Base-by-base conservation (phyloP, 2,888 invertebrate species). In the Mylabris sibirica region DNA sequence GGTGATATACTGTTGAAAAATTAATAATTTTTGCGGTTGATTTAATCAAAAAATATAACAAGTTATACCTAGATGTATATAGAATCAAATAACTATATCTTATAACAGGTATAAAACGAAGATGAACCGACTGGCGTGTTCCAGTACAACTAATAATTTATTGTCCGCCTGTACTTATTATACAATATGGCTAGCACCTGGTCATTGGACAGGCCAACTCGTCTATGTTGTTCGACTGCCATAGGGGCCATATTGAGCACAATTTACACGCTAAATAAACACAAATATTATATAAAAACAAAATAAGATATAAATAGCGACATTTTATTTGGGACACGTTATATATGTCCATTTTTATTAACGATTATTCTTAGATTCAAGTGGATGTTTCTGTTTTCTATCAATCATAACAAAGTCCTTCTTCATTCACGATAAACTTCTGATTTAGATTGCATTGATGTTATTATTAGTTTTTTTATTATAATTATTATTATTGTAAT, bases 121-220 rank as follows among this genome's bases (percentile, higher is more conserved):
- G 74, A 73, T 71, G 72, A 70, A 72, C 72, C 75, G 75, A 72
- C 74, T 67, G 70, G 72, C 74, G 72, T 75, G 75, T 75, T 75
- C 69, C 72, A 76, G 74, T 73, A 71, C 72, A 74, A 73, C 73
- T 68, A 76, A 76, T 76, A 76, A 77, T 76, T 77, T 74, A 77
- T 78, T 77, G 75, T 78, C 74, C 74, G 77, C 77, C 76, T 78
- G 74, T 75, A 76, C 75, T 78, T 77, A 76, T 77, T 76, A 79
- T 79, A 78, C 79, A 78, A 79, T 79, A 78, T 78, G 76, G 76
- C 75, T 75, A 73, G 77, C 79, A 80, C 79, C 79, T 79, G 79
- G 79, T 77, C 76, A 78, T 77, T 78, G 75, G 75, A 77, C 74
- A 75, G 74, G 72, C 73, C 70, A 72, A 75, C 75, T 75, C 72